Percentiles rank a stretch among this genome's conserved stretches.
Conservation (phyloP, 2,797 vertebrate genomes). For the Rhinogobio ventralis region DNA sequence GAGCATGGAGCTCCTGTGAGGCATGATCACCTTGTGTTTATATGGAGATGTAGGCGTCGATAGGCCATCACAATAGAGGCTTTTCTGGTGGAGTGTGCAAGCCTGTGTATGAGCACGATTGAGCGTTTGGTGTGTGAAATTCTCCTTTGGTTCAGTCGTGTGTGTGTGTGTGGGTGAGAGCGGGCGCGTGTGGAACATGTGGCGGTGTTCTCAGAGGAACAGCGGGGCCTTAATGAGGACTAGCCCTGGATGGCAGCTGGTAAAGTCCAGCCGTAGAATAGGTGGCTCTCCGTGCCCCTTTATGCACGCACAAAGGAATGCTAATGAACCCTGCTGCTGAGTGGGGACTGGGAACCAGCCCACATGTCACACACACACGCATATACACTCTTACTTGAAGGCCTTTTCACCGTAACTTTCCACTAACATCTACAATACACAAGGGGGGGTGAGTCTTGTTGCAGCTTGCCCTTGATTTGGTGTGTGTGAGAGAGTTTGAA, state of each 20-base stretch:
- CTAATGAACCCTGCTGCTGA: slow-evolving; percentile 97
- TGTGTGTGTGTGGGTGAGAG: slow-evolving; percentile 63
- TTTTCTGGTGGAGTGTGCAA: slow-evolving; percentile 70
- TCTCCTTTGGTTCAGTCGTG: slow-evolving; percentile 49
- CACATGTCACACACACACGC: slow-evolving; percentile 85
- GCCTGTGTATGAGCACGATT: slow-evolving; percentile 62
- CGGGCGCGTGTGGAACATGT: slow-evolving; percentile 90
- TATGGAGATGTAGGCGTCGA: slow-evolving; percentile 46
- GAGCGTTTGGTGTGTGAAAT: slow-evolving; percentile 60
- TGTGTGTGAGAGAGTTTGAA: slow-evolving; percentile 42
- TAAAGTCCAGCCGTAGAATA: slow-evolving; percentile 95
- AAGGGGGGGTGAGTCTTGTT: slow-evolving; percentile 73
- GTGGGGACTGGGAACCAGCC: slow-evolving; percentile 97
- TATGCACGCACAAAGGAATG: slow-evolving; percentile 96
- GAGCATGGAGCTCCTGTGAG: background rate
- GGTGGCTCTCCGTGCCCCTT: slow-evolving; percentile 88
- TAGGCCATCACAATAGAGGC: slow-evolving; percentile 62
- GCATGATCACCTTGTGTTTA: slow-evolving; percentile 58
- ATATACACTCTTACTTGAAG: slow-evolving; percentile 67
- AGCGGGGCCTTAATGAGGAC: slow-evolving; percentile 96
- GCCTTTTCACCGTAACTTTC: slow-evolving; percentile 79
- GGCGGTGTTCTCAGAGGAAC: slow-evolving; percentile 97
- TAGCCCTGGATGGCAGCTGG: slow-evolving; percentile 98
- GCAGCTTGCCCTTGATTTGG: slow-evolving; percentile 68
- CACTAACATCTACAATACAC: slow-evolving; percentile 78